Conservation (phyloP, 1,140 invertebrate species). For the Linepithema humile region DNA sequence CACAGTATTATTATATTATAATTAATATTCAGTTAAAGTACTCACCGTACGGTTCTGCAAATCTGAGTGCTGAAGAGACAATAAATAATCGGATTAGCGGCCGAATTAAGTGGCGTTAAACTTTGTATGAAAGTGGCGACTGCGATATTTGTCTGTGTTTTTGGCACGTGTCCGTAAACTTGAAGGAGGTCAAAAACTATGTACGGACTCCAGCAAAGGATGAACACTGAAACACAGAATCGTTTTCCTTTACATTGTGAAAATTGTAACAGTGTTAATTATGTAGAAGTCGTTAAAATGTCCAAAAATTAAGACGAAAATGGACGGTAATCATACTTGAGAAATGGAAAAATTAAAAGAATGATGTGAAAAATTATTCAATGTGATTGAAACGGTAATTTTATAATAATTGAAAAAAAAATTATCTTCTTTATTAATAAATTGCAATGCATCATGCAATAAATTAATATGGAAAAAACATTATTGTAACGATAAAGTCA, state of each 20-base stretch:
- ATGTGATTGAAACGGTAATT: background rate
- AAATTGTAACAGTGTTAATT: background rate
- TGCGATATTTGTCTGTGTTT: conserved; percentile 91
- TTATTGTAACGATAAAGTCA: background rate
- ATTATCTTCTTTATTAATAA: no score
- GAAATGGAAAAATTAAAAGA: background rate
- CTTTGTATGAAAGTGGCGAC: conserved; percentile 97
- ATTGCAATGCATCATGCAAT: no score
- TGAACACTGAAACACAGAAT: conserved; percentile 91
- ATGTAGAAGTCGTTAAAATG: background rate
- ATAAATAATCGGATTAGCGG: conserved; percentile 97
- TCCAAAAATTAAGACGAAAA: background rate
- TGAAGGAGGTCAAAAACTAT: conserved; percentile 97
- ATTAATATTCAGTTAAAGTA: conserved; percentile 18
- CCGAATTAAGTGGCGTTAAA: conserved; percentile 95
- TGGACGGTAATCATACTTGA: background rate
- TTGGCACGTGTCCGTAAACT: conserved; percentile 94
- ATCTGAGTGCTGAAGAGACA: conserved; percentile 96
- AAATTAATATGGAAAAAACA: background rate
- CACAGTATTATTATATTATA: background rate
- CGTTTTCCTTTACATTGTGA: background rate
- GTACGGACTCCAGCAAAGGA: conserved; percentile 98
- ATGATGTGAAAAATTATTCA: background rate
- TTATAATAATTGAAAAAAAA: background rate
- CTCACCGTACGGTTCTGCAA: conserved; percentile 93